A percentile compares a stretch with the other conserved stretches of the same genome.
Conservation (phyloP, 2,888 invertebrate species). For the Lacanobia oleracea region DNA sequence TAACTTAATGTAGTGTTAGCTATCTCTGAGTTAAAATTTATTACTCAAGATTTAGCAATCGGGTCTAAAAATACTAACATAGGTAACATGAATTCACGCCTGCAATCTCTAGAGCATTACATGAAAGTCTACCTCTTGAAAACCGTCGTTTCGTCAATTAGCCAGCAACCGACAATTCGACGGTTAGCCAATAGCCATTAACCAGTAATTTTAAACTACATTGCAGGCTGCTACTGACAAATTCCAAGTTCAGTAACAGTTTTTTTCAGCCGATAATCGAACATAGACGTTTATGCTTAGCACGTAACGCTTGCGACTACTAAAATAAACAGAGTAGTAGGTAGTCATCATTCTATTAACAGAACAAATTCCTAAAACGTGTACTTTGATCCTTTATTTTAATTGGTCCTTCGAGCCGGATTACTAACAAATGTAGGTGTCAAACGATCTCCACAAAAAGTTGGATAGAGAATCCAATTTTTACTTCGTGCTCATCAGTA, state of each 20-base stretch:
- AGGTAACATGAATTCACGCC: too few species aligned
- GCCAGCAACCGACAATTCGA: too few species aligned
- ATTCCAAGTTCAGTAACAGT: neutral
- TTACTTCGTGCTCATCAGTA: neutral
- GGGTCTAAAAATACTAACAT: too few species aligned
- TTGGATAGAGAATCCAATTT: neutral
- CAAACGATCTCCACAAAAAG: neutral
- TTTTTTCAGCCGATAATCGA: too few species aligned
- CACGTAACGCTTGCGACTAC: neutral
- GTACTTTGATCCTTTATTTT: neutral
- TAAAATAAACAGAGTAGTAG: neutral
- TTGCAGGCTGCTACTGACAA: neutral
- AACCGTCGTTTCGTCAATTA: too few species aligned
- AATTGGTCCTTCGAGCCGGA: conserved; percentile 32
- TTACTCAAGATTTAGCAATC: too few species aligned
- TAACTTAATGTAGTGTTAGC: too few species aligned
- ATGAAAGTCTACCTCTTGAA: neutral
- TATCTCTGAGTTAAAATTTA: too few species aligned
- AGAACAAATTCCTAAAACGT: neutral
- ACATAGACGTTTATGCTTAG: neutral
- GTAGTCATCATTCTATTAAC: neutral
- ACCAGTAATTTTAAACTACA: neutral
- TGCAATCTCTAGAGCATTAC: neutral
- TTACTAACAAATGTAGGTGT: neutral
- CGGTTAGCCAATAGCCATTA: too few species aligned